Evolutionary conservation across 2,113 vertebrate species (phyloP).

Genomic region (Damaliscus lunatus): DNA sequence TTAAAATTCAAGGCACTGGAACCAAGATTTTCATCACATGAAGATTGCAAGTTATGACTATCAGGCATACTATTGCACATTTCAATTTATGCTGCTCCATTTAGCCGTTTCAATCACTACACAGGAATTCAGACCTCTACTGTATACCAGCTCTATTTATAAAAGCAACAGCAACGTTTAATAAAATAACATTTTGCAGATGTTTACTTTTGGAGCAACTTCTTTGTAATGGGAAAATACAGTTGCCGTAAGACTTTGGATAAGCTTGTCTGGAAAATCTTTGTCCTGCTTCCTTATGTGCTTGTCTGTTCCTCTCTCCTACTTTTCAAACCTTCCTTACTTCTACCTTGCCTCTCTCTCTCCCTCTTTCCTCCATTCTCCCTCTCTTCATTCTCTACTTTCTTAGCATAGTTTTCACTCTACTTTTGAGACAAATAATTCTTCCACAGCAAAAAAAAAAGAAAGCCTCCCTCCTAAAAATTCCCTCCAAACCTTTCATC

Average conservation of each 20-base stretch:
- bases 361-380: background rate
- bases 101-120: background rate
- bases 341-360: background rate
- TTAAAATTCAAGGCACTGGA: background rate
- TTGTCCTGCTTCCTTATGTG: background rate
- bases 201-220: background rate
- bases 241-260: background rate
- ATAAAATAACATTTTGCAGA: background rate
- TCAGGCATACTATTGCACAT: background rate
- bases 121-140: background rate
- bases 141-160: background rate
- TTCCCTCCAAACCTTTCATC: background rate
- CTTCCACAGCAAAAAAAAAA: background rate
- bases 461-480: background rate
- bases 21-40: background rate
- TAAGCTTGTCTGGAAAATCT: background rate
- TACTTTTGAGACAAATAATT: background rate
- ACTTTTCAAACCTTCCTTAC: background rate
- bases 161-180: slow-evolving; percentile 11
- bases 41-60: background rate
- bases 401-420: background rate
- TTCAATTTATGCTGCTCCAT: background rate
- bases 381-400: background rate
- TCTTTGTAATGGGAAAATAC: slow-evolving; percentile 30
- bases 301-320: background rate